phyloP scores from a whole-genome alignment of 2,888 invertebrate genomes.

The Euplagia quadripunctaria region DNA sequence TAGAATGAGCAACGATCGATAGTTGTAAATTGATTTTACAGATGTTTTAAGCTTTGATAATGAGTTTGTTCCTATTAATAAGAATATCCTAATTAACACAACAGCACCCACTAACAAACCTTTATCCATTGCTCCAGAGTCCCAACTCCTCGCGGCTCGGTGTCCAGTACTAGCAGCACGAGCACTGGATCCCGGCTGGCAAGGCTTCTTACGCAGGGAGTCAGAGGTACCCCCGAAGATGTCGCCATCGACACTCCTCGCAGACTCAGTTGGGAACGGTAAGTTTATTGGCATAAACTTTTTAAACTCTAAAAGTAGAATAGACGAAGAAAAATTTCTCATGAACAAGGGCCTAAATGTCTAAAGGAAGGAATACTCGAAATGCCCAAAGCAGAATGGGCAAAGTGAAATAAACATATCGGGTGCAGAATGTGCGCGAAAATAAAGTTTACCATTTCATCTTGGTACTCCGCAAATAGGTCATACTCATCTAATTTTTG shows the following conservation, averaged over 20 bases:
- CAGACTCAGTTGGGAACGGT: constrained; percentile 90
- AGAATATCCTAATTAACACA: not conserved
- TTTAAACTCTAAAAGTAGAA: too few relatives aligned
- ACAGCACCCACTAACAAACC: constrained; percentile 6
- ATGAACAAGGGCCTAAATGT: too few relatives aligned
- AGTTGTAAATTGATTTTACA: not conserved
- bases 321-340: too few relatives aligned
- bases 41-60: not conserved
- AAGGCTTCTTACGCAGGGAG: constrained; percentile 74
- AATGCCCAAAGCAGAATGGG: too few relatives aligned
- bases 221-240: constrained; percentile 78
- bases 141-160: constrained; percentile 79
- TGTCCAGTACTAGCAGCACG: constrained; percentile 75
- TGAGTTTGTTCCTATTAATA: not conserved
- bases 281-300: constrained; percentile 26
- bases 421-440: too few relatives aligned
- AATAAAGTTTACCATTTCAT: too few relatives aligned
- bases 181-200: constrained; percentile 73
- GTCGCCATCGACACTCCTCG: constrained; percentile 81
- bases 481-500: too few relatives aligned
- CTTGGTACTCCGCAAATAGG: too few relatives aligned
- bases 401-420: too few relatives aligned
- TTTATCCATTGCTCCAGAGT: constrained; percentile 62
- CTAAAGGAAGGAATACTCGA: too few relatives aligned
- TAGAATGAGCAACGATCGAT: too few relatives aligned